Conservation (phyloP, 2,113 vertebrate species). For the Orientallactaga bullata region DNA sequence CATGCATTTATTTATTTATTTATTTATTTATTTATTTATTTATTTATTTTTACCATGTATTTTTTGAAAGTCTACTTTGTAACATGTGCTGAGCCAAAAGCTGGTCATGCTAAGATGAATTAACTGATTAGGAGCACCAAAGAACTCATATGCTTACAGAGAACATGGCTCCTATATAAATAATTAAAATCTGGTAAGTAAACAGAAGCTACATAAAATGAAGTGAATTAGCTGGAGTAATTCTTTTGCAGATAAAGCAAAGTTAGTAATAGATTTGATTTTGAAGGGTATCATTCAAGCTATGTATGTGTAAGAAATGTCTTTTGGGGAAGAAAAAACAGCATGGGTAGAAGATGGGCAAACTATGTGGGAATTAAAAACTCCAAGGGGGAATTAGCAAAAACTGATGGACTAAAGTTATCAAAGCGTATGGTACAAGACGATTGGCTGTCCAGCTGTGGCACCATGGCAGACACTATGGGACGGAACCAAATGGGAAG, state of each 20-base stretch:
- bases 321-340: conserved; percentile 22
- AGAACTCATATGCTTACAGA: neutral
- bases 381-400: neutral
- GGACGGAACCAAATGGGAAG: neutral
- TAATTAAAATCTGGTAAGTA: conserved; percentile 17
- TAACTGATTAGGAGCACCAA: neutral
- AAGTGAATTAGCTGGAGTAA: neutral
- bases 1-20: too few relatives aligned
- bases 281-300: neutral
- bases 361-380: neutral
- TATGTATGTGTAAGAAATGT: neutral
- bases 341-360: neutral
- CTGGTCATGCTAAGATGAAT: neutral
- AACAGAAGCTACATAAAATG: conserved; percentile 13
- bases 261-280: conserved; percentile 14
- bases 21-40: too few relatives aligned
- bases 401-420: neutral
- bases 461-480: neutral
- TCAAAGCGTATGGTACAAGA: neutral
- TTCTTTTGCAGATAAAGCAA: conserved; percentile 37
- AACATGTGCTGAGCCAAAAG: neutral
- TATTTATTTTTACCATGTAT: neutral
- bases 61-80: neutral
- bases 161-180: neutral
- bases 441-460: neutral